Base-by-base conservation (phyloP, 2,113 vertebrate genomes). In the Solea solea region DNA sequence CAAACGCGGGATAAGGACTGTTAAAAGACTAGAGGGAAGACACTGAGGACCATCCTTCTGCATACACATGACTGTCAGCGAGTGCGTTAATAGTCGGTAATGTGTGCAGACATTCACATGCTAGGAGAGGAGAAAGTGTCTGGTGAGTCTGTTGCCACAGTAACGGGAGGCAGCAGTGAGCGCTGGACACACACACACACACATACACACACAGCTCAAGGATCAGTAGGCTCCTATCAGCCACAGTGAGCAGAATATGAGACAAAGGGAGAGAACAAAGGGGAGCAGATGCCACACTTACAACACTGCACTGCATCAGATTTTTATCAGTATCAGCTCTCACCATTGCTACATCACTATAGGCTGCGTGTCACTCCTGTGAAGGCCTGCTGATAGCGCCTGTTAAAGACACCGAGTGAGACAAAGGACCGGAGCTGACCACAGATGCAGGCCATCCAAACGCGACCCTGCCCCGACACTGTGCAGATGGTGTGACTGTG, bases 61-160 rank as follows among this genome's bases (percentile, higher is more conserved):
- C 12, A 48, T 5, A 48, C 45, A 45, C 14, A 5, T 12, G 3
- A 48, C 8, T 48, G 45, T 34, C 34, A 34, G 34, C 5, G 34
- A 34, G 34, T 48, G 44, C 4, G 11, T 45, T 45, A 55, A 64
- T 61, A 55, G 69, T 39, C 57, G 13, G 9, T 6, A 54, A 54
- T 28, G 54, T 9, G 16, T 63, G 7, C 34, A 61, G 15, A 72
- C 52, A 56, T 51, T 78, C 64, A 81, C 71, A 76, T 51, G 49
- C 42, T 5, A 55, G 52, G 61, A 75, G 64, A 66, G 52, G 39
- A 40, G 42, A 48, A 80, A 72, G 41, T 64, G 56, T 70, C 72
- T 82, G 54, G 39, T 69, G 51, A 77, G 80, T 86, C 84, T 83
- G 90, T 91, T 91, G 84, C 90, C 81, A 90, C 89, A 80, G 90